A percentile compares a stretch with the other conserved stretches of the same genome.
Conservation (phyloP, 2,797 vertebrate genomes). For the Anabacerthia variegaticeps region DNA sequence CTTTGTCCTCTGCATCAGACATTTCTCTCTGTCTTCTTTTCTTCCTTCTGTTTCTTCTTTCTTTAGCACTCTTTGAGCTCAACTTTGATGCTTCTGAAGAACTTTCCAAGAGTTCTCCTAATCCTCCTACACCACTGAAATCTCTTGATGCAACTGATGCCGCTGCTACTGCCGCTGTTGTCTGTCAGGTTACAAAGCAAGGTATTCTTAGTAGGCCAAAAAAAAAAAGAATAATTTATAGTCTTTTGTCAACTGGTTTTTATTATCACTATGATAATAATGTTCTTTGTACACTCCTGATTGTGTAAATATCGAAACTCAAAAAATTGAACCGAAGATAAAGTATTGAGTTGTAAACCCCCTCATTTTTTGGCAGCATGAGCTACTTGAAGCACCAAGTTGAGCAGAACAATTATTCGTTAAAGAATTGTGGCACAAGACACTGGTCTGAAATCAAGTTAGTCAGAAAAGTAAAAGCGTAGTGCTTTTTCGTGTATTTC, state of each 20-base stretch:
- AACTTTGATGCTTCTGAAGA: slow-evolving; percentile 91
- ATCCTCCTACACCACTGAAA: slow-evolving; percentile 78
- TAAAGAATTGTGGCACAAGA: not conserved
- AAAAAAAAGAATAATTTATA: not conserved
- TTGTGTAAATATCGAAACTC: not conserved
- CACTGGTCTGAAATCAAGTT: not conserved
- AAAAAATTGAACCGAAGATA: not conserved
- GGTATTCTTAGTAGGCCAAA: not conserved
- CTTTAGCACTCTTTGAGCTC: slow-evolving; percentile 96
- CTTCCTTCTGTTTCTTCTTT: slow-evolving; percentile 89
- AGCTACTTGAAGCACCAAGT: not conserved
- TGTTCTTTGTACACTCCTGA: not conserved
- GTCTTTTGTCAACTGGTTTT: not conserved
- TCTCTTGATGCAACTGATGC: slow-evolving; percentile 79
- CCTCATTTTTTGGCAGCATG: not conserved
- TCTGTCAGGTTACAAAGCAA: slow-evolving; percentile 66
- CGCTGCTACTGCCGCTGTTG: slow-evolving; percentile 81
- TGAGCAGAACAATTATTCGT: not conserved
- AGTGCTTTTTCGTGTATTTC: not conserved
- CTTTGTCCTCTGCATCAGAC: slow-evolving; percentile 79
- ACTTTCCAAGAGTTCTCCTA: slow-evolving; percentile 84
- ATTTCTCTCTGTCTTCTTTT: slow-evolving; percentile 87
- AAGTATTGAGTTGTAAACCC: not conserved
- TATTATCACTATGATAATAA: not conserved
- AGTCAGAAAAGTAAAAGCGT: not conserved